Base-by-base conservation (phyloP, 2,888 invertebrate genomes). In the Parnassius glacialis region DNA sequence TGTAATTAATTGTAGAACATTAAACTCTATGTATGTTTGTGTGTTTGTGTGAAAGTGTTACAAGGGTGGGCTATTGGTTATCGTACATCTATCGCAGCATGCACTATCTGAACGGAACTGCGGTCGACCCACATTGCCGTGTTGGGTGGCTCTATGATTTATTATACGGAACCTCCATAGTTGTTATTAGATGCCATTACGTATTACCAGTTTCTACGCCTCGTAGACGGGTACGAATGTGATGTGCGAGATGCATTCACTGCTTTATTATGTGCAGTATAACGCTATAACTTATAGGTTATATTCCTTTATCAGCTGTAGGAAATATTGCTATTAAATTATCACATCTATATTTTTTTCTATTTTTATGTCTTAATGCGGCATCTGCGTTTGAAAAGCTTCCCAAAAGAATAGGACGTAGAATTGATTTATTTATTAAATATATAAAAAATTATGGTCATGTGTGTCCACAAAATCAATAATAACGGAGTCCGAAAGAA, bases 71-170 rank as follows among this genome's bases (percentile, higher is more conserved):
- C 58, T 20, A 51, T 11, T 16, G 44, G 45, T 13, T 57, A 63
- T 63, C 60, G 55, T 12, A 13, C 52, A 34, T 42, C 61, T 25
- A 45, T 52, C n/a, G 13, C n/a, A 48, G 16, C 57, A n/a, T 25
- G 56, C 25, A 50, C 50, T 50, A 47, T 59, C 45, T 47, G 52
- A 11, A 65, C 65, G 65, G 65, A 62, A 64, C 66, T 67, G 70
- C 67, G 70, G 69, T 67, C 70, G 70, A 67, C 73, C 75, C 69
- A 72, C 71, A 69, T 70, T 69, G 62, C 71, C 70, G 63, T 71
- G 61, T 68, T 79, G 77, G 78, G 78, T 80, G 80, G 79, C 72
- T 71, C 64, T 61, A 67, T 75, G 73, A 78, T 77, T 79, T 75
- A 79, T 75, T 72, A 68, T 66, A 68, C 70, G 67, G 70, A 72